phyloP scores from a whole-genome alignment of 1,140 invertebrate genomes.

The Zaprionus ghesquierei region DNA sequence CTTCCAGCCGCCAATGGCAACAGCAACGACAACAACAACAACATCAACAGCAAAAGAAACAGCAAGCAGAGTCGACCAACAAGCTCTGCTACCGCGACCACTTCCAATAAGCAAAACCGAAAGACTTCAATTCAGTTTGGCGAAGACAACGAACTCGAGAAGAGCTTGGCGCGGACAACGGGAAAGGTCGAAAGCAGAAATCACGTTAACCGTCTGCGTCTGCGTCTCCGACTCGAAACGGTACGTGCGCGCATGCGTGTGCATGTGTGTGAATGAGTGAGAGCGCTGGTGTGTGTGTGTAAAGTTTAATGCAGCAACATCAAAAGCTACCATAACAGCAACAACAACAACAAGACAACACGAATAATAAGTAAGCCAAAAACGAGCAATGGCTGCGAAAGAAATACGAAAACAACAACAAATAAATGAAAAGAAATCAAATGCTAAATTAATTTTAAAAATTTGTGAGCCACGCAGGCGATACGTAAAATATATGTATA shows the following conservation, averaged over 20 bases:
- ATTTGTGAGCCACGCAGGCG: constrained; percentile 65
- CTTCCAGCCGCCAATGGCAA: constrained; percentile 49
- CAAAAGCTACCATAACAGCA: constrained; percentile 32
- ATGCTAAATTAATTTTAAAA: constrained; percentile 54
- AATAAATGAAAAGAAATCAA: constrained; percentile 70
- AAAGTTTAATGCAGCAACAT: constrained; percentile 69
- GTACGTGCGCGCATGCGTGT: constrained; percentile 75
- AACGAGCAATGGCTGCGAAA: constrained; percentile 40
- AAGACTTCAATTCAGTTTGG: constrained; percentile 82
- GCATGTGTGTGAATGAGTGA: constrained; percentile 21
- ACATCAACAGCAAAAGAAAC: constrained; percentile 18
- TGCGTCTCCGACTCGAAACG: constrained; percentile 47
- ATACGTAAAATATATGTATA: constrained; percentile 17
- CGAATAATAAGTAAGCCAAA: constrained; percentile 43
- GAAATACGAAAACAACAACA: constrained; percentile 29
- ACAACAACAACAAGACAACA: constrained; percentile 19
- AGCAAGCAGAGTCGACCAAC: constrained; percentile 14
- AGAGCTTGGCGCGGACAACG: constrained; percentile 65
- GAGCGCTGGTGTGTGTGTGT: constrained; percentile 9
- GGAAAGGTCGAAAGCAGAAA: constrained; percentile 54
- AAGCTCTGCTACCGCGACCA: constrained; percentile 39
- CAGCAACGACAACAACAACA: constrained; percentile 21
- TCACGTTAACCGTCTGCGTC: constrained; percentile 30
- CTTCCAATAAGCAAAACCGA: constrained; percentile 80
- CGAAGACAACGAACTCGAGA: constrained; percentile 82